Conservation (phyloP, 2,888 invertebrate species). For the Anthophora plumipes region DNA sequence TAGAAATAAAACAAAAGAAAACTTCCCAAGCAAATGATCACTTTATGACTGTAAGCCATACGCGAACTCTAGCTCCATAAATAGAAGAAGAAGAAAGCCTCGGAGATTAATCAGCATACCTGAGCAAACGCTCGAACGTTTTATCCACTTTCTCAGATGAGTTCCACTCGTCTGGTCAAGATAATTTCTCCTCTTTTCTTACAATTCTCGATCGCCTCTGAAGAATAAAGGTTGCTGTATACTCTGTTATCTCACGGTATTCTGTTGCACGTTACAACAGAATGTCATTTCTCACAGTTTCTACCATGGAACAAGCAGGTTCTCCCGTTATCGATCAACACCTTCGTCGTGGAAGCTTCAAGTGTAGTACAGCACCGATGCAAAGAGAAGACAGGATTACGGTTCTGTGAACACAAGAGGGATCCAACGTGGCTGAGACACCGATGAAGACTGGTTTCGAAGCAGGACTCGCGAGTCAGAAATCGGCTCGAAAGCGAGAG, state of each 20-base stretch:
- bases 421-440: constrained; percentile 25
- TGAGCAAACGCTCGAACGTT: neutral
- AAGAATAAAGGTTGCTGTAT: too few relatives aligned
- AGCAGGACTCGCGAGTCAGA: constrained; percentile 17
- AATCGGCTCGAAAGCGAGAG: constrained; percentile 36
- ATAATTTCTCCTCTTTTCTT: neutral
- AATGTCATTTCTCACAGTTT: constrained; percentile 20
- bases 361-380: neutral
- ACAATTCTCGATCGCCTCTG: too few relatives aligned
- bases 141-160: neutral
- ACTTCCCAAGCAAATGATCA: neutral
- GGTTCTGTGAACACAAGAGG: neutral
- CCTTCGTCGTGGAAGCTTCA: too few relatives aligned
- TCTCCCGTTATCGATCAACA: neutral
- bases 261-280: neutral
- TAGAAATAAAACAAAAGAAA: too few relatives aligned
- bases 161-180: too few relatives aligned
- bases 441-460: constrained; percentile 36
- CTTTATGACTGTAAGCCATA: neutral
- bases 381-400: neutral
- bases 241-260: neutral
- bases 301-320: neutral
- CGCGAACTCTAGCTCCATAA: neutral
- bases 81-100: neutral
- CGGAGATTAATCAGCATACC: neutral